Base-by-base conservation (phyloP, 2,888 invertebrate species). In the Xestia c-nigrum region DNA sequence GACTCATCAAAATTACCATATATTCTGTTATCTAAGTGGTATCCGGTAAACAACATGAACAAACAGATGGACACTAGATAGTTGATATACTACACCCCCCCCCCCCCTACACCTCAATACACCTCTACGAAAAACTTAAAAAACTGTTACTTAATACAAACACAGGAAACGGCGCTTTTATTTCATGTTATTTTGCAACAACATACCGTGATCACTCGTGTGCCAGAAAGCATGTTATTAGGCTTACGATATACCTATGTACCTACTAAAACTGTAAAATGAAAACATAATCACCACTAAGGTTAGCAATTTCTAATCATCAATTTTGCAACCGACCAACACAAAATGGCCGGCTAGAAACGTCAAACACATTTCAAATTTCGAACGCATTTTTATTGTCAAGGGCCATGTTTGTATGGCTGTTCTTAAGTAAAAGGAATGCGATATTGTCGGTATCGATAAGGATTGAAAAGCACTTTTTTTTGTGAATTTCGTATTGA, bases 381-480 rank as follows among this genome's bases (percentile, higher is more conserved):
- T 50, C n/a, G 10, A 76, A 46, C 19, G 40, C 0, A 24, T 21
- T 57, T 12, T 65, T 38, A 31, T 40, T 46, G 65, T 38, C 6
- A 24, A 21, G 6, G 3, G 0, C 24, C 47, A 3, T 0, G 0
- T 38, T 38, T 38, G 6, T 1, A 10, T 68, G 64, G 72, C 47
- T 61, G 6, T 61, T 63, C 40, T 1, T 5, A 16, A 19, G 16
- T 46, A 69, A 83, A 83, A 83, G 47, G 50, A 69, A 83, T 61
- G 38, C 7, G 24, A 72, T 65, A 52, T 19, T 79, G 64, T 52
- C 46, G 50, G 40, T 57, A 0, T 46, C 68, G 86, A 83, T 83
- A 83, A 83, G 52, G 14, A 24, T n/a, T 50, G 4, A 21, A n/a
- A 47, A 61, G 0, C 83, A 86, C 73, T 68, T 68, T 77, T 68